Evolutionary conservation across 2,113 vertebrate genomes (phyloP).

Genomic region (Gila orcuttii): DNA sequence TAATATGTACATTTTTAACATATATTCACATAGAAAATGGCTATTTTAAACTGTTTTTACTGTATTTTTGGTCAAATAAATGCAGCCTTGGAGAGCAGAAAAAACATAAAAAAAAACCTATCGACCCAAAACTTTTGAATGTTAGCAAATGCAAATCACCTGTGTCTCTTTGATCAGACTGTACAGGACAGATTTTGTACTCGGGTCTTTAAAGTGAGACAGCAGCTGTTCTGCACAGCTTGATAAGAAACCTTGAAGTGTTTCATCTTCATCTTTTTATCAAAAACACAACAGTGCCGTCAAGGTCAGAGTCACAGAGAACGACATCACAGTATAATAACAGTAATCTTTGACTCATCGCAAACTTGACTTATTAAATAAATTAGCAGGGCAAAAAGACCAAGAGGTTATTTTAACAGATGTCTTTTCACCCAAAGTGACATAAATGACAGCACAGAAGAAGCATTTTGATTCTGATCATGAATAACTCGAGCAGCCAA

Average conservation of each 20-base stretch:
- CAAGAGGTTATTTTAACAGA: neutral
- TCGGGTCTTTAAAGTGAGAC: constrained; percentile 33
- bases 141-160: constrained; percentile 38
- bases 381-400: no score
- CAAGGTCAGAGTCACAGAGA: constrained; percentile 22
- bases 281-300: neutral
- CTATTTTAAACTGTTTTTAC: no score
- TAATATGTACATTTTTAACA: no score
- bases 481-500: neutral
- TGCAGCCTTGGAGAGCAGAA: no score
- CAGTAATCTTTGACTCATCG: no score
- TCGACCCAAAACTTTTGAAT: no score
- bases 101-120: no score
- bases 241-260: constrained; percentile 35
- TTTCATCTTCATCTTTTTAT: constrained; percentile 10
- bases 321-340: neutral
- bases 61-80: no score
- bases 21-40: no score
- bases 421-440: neutral
- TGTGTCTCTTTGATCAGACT: constrained; percentile 36
- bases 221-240: constrained; percentile 16
- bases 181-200: neutral
- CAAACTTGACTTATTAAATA: no score
- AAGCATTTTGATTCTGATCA: neutral
- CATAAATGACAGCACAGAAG: neutral